Evolutionary conservation across 2,797 vertebrate genomes (phyloP).

Genomic region (Chloroceryle amazona): DNA sequence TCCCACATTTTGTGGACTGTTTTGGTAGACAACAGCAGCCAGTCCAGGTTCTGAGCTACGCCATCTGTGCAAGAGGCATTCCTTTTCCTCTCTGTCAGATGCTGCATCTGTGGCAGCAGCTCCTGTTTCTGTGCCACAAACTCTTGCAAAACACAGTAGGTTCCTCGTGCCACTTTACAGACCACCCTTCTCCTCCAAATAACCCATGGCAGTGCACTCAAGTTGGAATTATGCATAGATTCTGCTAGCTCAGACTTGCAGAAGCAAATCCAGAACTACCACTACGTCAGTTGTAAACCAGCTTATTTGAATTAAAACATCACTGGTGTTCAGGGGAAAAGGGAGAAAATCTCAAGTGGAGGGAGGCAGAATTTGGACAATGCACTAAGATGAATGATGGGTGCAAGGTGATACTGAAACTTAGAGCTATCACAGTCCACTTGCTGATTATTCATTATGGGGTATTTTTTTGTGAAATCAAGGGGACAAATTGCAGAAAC

Average conservation of each 20-base stretch:
- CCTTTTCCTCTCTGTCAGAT: not conserved
- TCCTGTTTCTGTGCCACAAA: not conserved
- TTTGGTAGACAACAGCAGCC: not conserved
- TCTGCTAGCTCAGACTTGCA: not conserved
- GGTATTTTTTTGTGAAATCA: not conserved
- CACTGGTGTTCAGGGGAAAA: not conserved
- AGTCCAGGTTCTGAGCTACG: not conserved
- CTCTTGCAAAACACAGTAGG: not conserved
- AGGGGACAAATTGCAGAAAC: not conserved
- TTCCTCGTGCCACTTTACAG: not conserved
- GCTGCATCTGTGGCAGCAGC: not conserved
- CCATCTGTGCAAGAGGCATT: not conserved
- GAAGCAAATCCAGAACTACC: conserved; percentile 20
- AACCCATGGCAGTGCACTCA: not conserved
- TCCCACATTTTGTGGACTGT: not conserved
- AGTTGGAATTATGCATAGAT: not conserved
- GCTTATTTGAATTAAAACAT: conserved; percentile 8
- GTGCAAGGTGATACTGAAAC: not conserved
- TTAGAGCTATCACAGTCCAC: not conserved
- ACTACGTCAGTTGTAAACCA: not conserved
- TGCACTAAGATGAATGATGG: not conserved
- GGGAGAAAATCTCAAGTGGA: not conserved
- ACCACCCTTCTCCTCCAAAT: not conserved
- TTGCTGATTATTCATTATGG: not conserved
- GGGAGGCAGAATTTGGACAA: not conserved